Conservation (phyloP, 2,888 invertebrate genomes). For the Amiota mariae region DNA sequence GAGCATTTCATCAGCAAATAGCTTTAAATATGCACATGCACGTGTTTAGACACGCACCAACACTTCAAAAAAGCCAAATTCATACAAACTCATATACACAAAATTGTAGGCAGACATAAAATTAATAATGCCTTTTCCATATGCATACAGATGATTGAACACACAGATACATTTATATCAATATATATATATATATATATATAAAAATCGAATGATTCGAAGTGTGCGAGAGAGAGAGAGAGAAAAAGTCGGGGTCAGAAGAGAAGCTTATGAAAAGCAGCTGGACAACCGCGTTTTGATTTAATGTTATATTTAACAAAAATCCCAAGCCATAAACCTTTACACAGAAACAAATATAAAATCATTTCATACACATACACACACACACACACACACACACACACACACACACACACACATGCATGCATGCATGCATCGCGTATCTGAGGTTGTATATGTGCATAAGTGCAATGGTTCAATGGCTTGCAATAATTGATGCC, state of each 20-base stretch:
- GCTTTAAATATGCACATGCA: conserved; percentile 20
- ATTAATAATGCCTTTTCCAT: conserved; percentile 1
- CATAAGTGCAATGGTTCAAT: conserved; percentile 17
- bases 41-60: conserved; percentile 32
- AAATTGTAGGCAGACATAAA: conserved; percentile 13
- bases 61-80: conserved; percentile 27
- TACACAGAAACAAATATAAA: too few species aligned
- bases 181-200: neutral
- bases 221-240: neutral
- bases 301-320: conserved; percentile 30
- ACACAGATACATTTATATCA: conserved; percentile 1
- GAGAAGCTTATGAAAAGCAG: neutral
- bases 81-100: conserved; percentile 2
- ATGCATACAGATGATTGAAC: conserved; percentile 2
- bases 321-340: conserved; percentile 25
- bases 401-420: too few species aligned
- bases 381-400: too few species aligned
- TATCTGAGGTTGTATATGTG: too few species aligned
- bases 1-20: conserved; percentile 20
- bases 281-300: conserved; percentile 15
- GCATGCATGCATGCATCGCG: neutral
- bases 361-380: neutral
- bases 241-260: too few species aligned
- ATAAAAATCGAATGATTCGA: neutral
- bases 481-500: conserved; percentile 22